These are phyloP conservation scores for Percina caprodes DNA, from an alignment of 2,113 vertebrate species.

Conservation along the genomic window DNA sequence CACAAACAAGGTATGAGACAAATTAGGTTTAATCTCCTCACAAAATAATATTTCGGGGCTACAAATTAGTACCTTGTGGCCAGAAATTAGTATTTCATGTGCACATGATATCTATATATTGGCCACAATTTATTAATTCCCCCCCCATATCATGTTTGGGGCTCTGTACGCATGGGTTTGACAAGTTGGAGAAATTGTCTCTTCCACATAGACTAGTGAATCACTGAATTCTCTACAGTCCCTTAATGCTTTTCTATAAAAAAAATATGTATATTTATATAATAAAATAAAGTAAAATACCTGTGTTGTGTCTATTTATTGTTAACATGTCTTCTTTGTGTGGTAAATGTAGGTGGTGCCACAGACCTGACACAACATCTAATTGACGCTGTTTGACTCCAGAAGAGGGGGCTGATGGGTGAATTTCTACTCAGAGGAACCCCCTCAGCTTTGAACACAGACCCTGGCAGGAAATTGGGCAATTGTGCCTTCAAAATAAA, in stretches of 20 bases:
- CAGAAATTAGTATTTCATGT: no score
- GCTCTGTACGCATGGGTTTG: neutral
- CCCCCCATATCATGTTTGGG: no score
- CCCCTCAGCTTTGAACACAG: conserved; percentile 68
- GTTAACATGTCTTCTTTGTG: conserved; percentile 13
- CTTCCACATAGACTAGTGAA: no score
- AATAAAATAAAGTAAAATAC: no score
- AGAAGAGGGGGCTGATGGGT: conserved; percentile 85
- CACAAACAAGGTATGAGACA: no score
- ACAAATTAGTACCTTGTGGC: no score
- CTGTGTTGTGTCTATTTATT: conserved; percentile 9
- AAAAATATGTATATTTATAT: no score
- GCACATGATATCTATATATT: no score
- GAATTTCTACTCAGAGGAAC: conserved; percentile 84
- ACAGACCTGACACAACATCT: conserved; percentile 38
- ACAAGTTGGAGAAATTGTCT: neutral
- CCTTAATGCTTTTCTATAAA: neutral
- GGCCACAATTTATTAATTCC: no score
- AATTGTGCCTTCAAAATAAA: conserved; percentile 70
- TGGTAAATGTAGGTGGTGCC: conserved; percentile 38
- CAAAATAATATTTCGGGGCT: no score
- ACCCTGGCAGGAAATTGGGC: conserved; percentile 60
- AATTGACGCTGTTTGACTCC: conserved; percentile 78
- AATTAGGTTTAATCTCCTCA: no score
- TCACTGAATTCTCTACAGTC: neutral